Evolutionary conservation across 2,113 vertebrate genomes (phyloP).

Genomic region (Gallinago media): DNA sequence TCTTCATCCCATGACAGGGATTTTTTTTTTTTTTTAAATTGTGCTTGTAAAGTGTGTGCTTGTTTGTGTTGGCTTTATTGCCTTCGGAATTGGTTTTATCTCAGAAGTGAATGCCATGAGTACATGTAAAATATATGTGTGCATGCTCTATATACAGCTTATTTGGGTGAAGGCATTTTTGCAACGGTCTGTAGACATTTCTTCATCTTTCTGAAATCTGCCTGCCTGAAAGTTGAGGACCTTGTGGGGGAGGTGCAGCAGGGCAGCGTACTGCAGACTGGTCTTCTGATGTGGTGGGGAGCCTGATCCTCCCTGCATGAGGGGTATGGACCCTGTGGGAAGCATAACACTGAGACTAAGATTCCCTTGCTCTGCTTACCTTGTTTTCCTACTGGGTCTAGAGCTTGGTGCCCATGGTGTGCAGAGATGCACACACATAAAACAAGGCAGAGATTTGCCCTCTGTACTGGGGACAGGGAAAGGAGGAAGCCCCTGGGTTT

Average conservation of each 20-base stretch:
- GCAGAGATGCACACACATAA: neutral
- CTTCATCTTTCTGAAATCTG: neutral
- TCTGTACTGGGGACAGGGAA: neutral
- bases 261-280: neutral
- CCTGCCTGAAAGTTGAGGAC: neutral
- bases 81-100: neutral
- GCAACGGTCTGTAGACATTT: neutral
- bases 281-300: rapidly evolving
- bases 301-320: neutral
- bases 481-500: neutral
- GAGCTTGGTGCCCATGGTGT: neutral
- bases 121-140: neutral
- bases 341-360: neutral
- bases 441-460: neutral
- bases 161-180: neutral
- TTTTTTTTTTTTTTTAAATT: neutral
- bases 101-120: neutral
- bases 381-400: neutral
- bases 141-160: neutral
- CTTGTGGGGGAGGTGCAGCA: rapidly evolving
- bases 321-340: rapidly evolving
- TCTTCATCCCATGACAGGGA: neutral
- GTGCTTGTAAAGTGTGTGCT: neutral
- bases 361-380: neutral
- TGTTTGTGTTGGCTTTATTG: neutral